Evolutionary conservation across 2,888 invertebrate genomes (phyloP).

Genomic region (Lordiphosa andalusiaca): DNA sequence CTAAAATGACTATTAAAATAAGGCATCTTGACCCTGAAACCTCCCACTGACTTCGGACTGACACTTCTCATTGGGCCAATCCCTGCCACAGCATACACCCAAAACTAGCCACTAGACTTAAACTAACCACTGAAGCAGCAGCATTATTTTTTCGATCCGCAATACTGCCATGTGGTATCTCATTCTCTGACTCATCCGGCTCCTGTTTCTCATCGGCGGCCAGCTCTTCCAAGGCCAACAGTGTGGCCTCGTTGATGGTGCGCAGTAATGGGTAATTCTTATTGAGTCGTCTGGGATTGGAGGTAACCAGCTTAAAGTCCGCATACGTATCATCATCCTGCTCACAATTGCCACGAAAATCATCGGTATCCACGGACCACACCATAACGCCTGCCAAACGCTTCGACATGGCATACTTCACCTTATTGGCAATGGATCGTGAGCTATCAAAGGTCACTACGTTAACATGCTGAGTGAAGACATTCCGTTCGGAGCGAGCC

Average conservation of each 20-base stretch:
- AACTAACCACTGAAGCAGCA: conserved; percentile 27
- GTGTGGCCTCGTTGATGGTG: conserved; percentile 86
- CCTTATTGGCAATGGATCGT: conserved; percentile 87
- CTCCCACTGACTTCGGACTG: conserved; percentile 19
- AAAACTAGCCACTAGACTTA: conserved; percentile 31
- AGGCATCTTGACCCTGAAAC: not conserved
- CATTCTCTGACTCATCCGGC: conserved; percentile 77
- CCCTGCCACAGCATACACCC: conserved; percentile 35
- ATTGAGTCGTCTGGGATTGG: conserved; percentile 69
- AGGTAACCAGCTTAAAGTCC: conserved; percentile 79
- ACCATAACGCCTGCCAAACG: conserved; percentile 91
- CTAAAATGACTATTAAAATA: conserved; percentile 25
- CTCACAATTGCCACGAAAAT: conserved; percentile 87
- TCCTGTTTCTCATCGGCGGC: conserved; percentile 75
- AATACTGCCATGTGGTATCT: conserved; percentile 77
- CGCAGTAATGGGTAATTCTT: conserved; percentile 87
- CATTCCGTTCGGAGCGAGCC: conserved; percentile 75
- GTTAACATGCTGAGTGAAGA: conserved; percentile 82
- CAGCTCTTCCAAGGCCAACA: conserved; percentile 81
- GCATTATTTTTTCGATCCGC: conserved; percentile 65
- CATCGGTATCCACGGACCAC: conserved; percentile 94
- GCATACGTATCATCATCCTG: conserved; percentile 81
- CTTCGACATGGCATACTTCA: conserved; percentile 84
- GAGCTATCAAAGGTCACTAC: conserved; percentile 90
- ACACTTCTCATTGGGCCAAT: conserved; percentile 30